phyloP scores from a whole-genome alignment of 1,140 invertebrate genomes.

The Drosophila ambigua region DNA sequence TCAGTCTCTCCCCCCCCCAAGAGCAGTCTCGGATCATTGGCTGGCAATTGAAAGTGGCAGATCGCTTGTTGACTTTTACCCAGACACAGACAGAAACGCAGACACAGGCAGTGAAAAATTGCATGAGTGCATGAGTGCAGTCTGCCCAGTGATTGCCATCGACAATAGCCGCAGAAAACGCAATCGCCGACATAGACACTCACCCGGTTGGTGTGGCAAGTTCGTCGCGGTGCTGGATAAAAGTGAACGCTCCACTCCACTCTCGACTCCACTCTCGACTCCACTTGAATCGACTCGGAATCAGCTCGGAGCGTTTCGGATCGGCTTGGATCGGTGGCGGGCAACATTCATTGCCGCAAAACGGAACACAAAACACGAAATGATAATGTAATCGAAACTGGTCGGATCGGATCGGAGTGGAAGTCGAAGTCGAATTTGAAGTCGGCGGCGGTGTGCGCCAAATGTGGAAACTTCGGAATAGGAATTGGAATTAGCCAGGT shows the following conservation, averaged over 20 bases:
- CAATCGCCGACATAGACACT: slow-evolving; percentile 72
- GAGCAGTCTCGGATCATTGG: background rate
- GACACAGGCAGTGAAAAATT: slow-evolving; percentile 6
- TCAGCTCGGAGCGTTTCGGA: slow-evolving; percentile 3
- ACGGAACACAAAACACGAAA: slow-evolving; percentile 70
- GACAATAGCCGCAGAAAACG: slow-evolving; percentile 9
- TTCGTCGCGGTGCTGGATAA: slow-evolving; percentile 63
- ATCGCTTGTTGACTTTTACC: slow-evolving; percentile 66
- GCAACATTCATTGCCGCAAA: slow-evolving; percentile 77
- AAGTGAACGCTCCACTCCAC: slow-evolving; percentile 63
- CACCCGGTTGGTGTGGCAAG: slow-evolving; percentile 71
- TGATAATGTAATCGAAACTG: slow-evolving; percentile 81
- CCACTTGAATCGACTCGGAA: background rate
- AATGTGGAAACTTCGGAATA: slow-evolving; percentile 72
- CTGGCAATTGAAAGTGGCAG: slow-evolving; percentile 66
- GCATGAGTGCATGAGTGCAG: slow-evolving; percentile 23
- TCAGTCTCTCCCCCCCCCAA: background rate
- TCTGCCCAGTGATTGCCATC: slow-evolving; percentile 36
- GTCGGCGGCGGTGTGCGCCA: slow-evolving; percentile 22
- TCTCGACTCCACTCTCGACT: too few relatives aligned
- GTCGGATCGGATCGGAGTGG: slow-evolving; percentile 66
- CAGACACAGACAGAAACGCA: slow-evolving; percentile 21
- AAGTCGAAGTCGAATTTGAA: too few relatives aligned
- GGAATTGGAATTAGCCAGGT: slow-evolving; percentile 34
- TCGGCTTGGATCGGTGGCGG: slow-evolving; percentile 9